Conservation (phyloP, 2,113 vertebrate species). For the Bucco capensis region DNA sequence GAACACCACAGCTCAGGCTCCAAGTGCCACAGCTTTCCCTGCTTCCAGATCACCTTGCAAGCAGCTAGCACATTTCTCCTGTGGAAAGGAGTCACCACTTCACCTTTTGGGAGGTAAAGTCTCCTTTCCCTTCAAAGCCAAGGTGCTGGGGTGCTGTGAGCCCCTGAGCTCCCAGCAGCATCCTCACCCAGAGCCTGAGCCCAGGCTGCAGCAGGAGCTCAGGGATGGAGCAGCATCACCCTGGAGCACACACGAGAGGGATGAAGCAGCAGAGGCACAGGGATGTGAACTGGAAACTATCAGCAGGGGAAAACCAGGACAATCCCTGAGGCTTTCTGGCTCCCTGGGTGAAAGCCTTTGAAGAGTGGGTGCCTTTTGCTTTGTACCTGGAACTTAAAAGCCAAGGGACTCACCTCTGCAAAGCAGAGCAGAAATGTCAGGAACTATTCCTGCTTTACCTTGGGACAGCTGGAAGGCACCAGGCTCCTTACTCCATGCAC, state of each 20-base stretch:
- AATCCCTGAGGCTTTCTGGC: background rate
- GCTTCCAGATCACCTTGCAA: background rate
- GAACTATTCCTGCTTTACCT: background rate
- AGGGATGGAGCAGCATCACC: background rate
- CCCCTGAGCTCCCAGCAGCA: background rate
- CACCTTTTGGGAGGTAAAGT: background rate
- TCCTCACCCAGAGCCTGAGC: rapidly evolving
- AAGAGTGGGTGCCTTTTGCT: background rate
- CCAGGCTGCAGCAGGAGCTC: background rate
- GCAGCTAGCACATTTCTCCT: background rate
- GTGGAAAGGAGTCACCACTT: background rate
- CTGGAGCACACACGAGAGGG: rapidly evolving
- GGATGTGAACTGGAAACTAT: rapidly evolving
- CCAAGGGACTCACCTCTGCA: background rate
- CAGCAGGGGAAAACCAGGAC: background rate
- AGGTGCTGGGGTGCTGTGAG: background rate
- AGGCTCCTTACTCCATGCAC: background rate
- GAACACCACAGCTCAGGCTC: background rate
- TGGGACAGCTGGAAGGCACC: background rate
- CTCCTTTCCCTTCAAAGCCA: background rate
- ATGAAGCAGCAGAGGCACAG: background rate
- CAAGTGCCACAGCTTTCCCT: background rate
- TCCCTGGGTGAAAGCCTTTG: background rate
- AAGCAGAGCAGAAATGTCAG: background rate
- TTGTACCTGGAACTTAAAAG: background rate